Base-by-base conservation (phyloP, 2,797 vertebrate genomes). In the Eutrigla gurnardus region DNA sequence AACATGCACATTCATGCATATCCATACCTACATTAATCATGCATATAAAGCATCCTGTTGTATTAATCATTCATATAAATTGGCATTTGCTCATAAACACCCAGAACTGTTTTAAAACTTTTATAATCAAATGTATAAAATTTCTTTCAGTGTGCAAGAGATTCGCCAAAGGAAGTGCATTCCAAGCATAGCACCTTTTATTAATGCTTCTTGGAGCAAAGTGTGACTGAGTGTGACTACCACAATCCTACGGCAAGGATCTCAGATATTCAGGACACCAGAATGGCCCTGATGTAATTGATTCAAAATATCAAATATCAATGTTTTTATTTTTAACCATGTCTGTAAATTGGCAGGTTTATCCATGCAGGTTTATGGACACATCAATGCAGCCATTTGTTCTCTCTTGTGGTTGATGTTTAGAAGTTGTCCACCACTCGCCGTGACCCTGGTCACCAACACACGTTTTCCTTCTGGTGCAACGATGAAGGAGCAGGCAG, bases 401-500 rank as follows among this genome's bases (percentile, higher is more conserved):
- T 49, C 14, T n/a, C 13, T 55, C 9, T 33, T 25, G 14, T 17
- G 39, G 4, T 55, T 53, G 13, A 15, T 32, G 14, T 49, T 57
- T 15, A 36, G 33, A 59, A 58, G 39, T 75, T 3, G 10, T 15
- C 53, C 50, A 62, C 59, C 45, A 39, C 39, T 47, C 37, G 53
- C 36, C 35, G 35, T 57, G 52, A 70, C 64, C 68, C 33, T 2
- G 4, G 53, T 0, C 85, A 89, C 46, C 43, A 5, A 53, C 52
- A 65, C 76, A 85, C 67, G 52, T 85, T 93, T 89, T 55, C 53
- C 62, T 61, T 65, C 72, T 86, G 84, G 89, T 72, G 80, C 79
- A 82, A 82, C 25, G 45, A 43, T 33, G 52, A 87, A 72, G 18
- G 53, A 65, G 71, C 72, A 52, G 80, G 77, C 67, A 37, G 65